Conservation (phyloP, 2,797 vertebrate genomes). For the Uromys caudimaculatus region DNA sequence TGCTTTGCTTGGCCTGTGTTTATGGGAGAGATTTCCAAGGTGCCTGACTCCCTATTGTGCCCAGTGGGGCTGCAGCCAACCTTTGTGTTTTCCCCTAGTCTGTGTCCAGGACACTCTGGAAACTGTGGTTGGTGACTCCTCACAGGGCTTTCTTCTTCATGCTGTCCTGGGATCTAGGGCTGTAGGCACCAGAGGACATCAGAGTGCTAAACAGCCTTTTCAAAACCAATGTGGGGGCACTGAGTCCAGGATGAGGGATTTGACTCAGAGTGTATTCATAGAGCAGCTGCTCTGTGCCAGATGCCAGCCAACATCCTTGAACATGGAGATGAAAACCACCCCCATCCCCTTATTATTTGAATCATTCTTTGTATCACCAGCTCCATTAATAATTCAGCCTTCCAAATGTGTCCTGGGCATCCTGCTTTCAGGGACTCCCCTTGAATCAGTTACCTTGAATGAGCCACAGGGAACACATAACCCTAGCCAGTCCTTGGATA, state of each 20-base stretch:
- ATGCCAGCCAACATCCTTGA: not conserved
- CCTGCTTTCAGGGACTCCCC: not conserved
- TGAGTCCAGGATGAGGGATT: not conserved
- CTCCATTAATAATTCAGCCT: not conserved
- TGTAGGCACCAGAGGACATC: not conserved
- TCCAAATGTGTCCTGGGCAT: not conserved
- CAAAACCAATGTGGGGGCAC: not conserved
- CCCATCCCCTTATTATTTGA: fast-evolving
- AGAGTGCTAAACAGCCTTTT: not conserved
- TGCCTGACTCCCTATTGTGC: not conserved
- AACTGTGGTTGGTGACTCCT: fast-evolving
- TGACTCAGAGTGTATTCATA: fast-evolving
- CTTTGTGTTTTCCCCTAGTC: not conserved
- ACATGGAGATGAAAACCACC: not conserved
- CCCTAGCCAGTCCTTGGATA: fast-evolving
- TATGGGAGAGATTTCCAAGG: not conserved
- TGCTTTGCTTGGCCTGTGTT: not conserved
- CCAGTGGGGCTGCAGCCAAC: not conserved
- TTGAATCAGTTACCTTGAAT: not conserved
- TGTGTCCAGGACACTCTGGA: not conserved
- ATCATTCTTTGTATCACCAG: not conserved
- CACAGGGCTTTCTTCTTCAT: fast-evolving
- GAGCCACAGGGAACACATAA: not conserved
- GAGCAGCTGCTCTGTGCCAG: not conserved
- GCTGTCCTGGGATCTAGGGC: no score